Evolutionary conservation across 2,797 vertebrate genomes (phyloP).

Genomic region (Pseudochirops corinnae): DNA sequence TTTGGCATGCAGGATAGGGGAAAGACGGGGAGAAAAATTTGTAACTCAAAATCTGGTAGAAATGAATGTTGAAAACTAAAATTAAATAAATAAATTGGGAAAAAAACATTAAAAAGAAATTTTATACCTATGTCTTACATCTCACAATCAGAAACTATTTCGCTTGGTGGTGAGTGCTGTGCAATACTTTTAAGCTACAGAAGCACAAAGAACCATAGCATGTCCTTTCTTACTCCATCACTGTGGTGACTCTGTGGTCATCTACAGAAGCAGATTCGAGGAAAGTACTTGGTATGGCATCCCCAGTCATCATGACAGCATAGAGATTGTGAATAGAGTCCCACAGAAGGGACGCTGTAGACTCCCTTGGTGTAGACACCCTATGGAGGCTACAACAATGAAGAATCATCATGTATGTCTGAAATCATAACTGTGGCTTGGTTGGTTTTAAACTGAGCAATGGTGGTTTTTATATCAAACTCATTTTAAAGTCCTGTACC

Average conservation of each 20-base stretch:
- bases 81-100: too few species aligned
- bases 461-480: constrained; percentile 6
- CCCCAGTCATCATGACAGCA: not conserved
- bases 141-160: constrained; percentile 22
- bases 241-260: constrained; percentile 24
- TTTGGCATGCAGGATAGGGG: too few species aligned
- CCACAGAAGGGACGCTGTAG: constrained; percentile 7
- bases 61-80: too few species aligned
- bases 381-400: constrained; percentile 18
- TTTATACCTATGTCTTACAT: not conserved
- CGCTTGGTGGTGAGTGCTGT: constrained; percentile 1
- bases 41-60: too few species aligned
- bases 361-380: constrained; percentile 18
- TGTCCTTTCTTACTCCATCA: not conserved
- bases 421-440: constrained; percentile 49
- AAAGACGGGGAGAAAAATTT: too few species aligned
- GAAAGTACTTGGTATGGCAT: not conserved
- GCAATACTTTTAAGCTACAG: constrained; percentile 29
- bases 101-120: not conserved
- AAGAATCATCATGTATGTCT: constrained; percentile 43
- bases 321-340: not conserved
- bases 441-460: constrained; percentile 57
- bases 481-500: constrained; percentile 22
- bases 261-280: constrained; percentile 31
- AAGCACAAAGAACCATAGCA: not conserved